Evolutionary conservation across 1,140 invertebrate genomes (phyloP), one percentile per base, ranked within the genome.

Genomic region (Melanaphis sacchari): DNA sequence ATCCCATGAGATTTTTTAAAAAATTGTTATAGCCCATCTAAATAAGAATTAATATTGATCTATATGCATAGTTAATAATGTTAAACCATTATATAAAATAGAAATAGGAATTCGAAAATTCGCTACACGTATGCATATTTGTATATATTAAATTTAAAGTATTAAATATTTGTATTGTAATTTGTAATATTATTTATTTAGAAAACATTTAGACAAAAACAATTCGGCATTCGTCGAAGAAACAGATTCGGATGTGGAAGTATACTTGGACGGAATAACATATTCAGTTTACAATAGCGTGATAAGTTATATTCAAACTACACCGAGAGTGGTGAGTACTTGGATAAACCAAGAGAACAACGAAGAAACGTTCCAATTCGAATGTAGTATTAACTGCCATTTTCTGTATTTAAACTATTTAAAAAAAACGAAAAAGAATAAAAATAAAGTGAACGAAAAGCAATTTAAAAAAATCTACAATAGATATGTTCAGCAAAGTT

Each of bases 381-480:
- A 90, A 36, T 52, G n/a, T 38, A 90, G 88, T 52, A 38, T 90
- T 38, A 40, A 54, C 31, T 90, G 36, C 18, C 46, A 9, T 49
- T 49, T 22, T 38, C 26, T 91, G 40, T 91, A 91, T 31, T 41
- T 66, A 31, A 59, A 91, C 76, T 91, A 91, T 43, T 18, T 91
- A 40, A 43, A 59, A 54, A 66, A 8, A 41, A 11, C 54, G 2
- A 66, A 31, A 8, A 59, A 59, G 36, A 66, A 31, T 18, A 91
- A 66, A 41, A 66, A 90, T 38, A 90, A 54, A 66, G 38, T 91
- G 6, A 76, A 59, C 38, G 36, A 59, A 66, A 91, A 91, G 38
- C 90, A 91, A 31, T 91, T 66, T 26, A 91, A 91, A n/a, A 91
- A 91, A 91, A 91, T 91, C 2, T 66, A 91, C 21, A 91, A 91